A percentile compares a stretch with the other conserved stretches of the same genome.
Conservation (phyloP, 2,113 vertebrate genomes). For the Connochaetes taurinus region DNA sequence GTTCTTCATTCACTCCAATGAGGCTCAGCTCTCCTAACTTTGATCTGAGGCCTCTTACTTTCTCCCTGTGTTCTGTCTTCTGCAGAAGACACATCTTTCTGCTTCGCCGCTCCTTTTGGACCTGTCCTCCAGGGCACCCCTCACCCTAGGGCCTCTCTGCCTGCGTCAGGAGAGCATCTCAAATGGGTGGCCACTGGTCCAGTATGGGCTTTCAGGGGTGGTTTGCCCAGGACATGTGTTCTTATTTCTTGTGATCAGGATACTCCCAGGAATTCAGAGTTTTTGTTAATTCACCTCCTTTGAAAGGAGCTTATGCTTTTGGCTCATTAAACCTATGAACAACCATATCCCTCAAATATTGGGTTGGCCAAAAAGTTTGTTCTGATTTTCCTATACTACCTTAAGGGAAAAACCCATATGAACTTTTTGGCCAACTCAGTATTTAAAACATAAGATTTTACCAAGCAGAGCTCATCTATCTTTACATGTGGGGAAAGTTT, state of each 20-base stretch:
- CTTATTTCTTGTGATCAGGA: background rate
- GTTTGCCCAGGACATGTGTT: background rate
- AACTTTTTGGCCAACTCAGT: background rate
- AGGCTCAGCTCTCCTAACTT: background rate
- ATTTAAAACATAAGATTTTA: background rate
- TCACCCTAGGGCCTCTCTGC: background rate
- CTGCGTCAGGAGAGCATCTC: background rate
- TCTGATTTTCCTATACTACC: background rate
- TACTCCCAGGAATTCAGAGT: background rate
- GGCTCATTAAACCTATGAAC: background rate
- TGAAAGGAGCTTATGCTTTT: background rate
- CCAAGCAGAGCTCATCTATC: background rate
- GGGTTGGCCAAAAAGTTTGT: background rate
- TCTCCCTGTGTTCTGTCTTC: background rate
- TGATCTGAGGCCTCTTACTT: background rate
- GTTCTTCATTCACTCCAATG: background rate
- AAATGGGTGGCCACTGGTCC: background rate
- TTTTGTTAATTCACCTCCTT: background rate
- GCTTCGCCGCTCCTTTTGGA: background rate
- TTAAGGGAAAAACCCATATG: background rate
- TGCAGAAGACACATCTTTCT: background rate
- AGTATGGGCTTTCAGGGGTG: background rate
- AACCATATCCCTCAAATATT: background rate
- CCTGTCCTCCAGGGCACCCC: accelerated
- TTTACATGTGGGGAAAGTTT: background rate